Conservation (phyloP, 2,113 vertebrate species). For the Mustelus asterias region DNA sequence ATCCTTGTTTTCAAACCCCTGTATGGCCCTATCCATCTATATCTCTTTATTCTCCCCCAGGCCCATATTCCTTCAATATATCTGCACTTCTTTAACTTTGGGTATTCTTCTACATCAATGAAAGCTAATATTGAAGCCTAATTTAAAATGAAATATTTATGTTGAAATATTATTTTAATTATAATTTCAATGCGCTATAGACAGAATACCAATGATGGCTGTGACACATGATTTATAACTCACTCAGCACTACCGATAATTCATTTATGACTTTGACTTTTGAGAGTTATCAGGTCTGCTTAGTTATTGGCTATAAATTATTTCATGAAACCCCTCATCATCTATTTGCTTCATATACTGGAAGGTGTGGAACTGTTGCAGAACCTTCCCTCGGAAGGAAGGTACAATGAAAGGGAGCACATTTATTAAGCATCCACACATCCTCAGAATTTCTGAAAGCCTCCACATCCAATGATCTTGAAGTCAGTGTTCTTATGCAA, state of each 20-base stretch:
- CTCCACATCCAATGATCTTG: neutral
- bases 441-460: neutral
- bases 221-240: neutral
- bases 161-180: neutral
- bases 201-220: neutral
- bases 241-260: neutral
- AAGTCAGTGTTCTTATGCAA: neutral
- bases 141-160: constrained; percentile 27
- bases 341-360: neutral
- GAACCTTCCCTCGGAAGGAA: neutral
- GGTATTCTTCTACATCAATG: neutral
- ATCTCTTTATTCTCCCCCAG: neutral
- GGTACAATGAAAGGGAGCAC: neutral
- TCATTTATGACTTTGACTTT: neutral
- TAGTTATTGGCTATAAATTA: neutral
- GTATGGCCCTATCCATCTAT: neutral
- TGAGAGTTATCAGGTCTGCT: neutral
- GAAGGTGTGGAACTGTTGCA: neutral
- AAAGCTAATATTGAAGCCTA: neutral
- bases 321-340: neutral
- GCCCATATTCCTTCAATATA: neutral
- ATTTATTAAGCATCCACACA: neutral
- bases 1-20: neutral
- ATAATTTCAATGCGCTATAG: neutral
- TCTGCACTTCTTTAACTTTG: neutral